Conservation (phyloP, 2,888 invertebrate genomes). For the Drosophila tanythrix region DNA sequence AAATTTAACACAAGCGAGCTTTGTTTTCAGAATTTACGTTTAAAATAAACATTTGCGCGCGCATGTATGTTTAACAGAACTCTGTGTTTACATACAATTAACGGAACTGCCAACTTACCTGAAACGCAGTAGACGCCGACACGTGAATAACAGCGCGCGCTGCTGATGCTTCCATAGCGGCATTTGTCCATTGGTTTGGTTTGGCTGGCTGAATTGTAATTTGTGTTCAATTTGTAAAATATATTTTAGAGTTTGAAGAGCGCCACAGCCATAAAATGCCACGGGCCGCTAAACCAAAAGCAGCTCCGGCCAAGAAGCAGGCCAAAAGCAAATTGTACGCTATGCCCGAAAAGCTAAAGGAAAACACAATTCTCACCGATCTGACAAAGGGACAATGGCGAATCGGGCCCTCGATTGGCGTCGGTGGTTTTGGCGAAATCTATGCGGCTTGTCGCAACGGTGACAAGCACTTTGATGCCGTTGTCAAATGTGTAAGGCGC, state of each 20-base stretch:
- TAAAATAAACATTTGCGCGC: slow-evolving; percentile 2
- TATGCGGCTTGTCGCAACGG: slow-evolving; percentile 91
- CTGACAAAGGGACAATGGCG: slow-evolving; percentile 92
- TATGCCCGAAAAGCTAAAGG: slow-evolving; percentile 82
- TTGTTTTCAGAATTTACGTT: background rate
- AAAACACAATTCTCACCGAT: slow-evolving; percentile 92
- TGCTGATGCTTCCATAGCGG: slow-evolving; percentile 6
- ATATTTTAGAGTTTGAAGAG: background rate
- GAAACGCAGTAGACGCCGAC: background rate
- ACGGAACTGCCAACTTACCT: slow-evolving; percentile 17
- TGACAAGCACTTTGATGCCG: slow-evolving; percentile 88
- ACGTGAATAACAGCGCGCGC: slow-evolving; percentile 40
- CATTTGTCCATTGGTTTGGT: slow-evolving; percentile 16
- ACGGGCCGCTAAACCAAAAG: slow-evolving; percentile 67
- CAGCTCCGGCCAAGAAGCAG: slow-evolving; percentile 61
- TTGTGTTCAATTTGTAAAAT: background rate
- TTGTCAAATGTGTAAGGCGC: slow-evolving; percentile 92
- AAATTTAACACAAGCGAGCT: background rate
- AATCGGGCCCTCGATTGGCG: slow-evolving; percentile 94
- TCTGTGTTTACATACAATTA: slow-evolving; percentile 15
- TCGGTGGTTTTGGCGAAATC: slow-evolving; percentile 97
- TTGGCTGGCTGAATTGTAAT: background rate
- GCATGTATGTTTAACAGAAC: slow-evolving; percentile 1
- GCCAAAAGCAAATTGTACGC: slow-evolving; percentile 80
- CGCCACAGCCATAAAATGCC: slow-evolving; percentile 63